Conservation (phyloP, 2,888 invertebrate species). For the Sturmia bella region DNA sequence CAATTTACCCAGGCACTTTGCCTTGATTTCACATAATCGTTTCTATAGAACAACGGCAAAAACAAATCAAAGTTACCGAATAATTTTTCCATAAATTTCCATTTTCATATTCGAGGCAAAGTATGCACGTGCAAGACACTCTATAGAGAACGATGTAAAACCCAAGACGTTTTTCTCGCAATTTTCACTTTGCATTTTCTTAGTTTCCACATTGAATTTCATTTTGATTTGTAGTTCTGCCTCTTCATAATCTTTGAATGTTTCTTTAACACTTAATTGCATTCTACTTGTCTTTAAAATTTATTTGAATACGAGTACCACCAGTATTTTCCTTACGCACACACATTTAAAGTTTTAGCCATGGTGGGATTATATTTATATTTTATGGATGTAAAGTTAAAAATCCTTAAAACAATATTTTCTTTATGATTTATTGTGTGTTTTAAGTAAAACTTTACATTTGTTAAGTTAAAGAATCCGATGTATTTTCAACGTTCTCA, state of each 20-base stretch:
- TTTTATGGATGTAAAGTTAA: slow-evolving; percentile 62
- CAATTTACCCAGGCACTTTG: no score
- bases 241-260: background rate
- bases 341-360: background rate
- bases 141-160: background rate
- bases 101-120: no score
- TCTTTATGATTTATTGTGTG: slow-evolving; percentile 69
- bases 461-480: slow-evolving; percentile 57
- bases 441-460: slow-evolving; percentile 70
- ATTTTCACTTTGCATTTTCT: background rate
- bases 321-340: background rate
- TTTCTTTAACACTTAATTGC: slow-evolving; percentile 34
- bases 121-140: no score
- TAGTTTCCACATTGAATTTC: slow-evolving; percentile 32
- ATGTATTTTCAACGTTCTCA: slow-evolving; percentile 5
- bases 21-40: no score
- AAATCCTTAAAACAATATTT: slow-evolving; percentile 63
- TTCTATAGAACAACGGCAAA: no score
- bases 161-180: background rate
- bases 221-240: slow-evolving; percentile 65
- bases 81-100: no score
- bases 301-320: slow-evolving; percentile 1
- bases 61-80: no score
- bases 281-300: slow-evolving; percentile 27
- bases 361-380: slow-evolving; percentile 45